Evolutionary conservation across 2,888 invertebrate species (phyloP).

Genomic region (Epirrhoe alternata): DNA sequence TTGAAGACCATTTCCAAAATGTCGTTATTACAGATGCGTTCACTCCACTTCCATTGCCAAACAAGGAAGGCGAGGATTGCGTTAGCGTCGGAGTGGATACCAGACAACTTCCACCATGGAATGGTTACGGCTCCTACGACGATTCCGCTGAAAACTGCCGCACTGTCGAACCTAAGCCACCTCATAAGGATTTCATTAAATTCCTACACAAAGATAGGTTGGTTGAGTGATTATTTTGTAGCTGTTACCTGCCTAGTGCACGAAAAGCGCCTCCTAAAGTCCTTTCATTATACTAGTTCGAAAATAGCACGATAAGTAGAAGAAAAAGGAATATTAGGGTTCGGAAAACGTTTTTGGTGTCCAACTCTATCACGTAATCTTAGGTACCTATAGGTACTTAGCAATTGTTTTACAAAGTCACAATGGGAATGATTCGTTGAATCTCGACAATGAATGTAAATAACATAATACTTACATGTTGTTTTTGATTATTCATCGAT

Average conservation of each 20-base stretch:
- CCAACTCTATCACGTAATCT: too few relatives aligned
- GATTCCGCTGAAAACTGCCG: constrained; percentile 95
- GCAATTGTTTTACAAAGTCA: too few relatives aligned
- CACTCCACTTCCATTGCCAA: constrained; percentile 84
- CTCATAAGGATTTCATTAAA: constrained; percentile 91
- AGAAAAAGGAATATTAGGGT: too few relatives aligned
- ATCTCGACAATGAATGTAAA: too few relatives aligned
- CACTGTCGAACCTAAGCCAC: constrained; percentile 91
- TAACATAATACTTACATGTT: too few relatives aligned
- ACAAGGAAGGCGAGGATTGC: constrained; percentile 58
- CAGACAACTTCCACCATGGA: constrained; percentile 92
- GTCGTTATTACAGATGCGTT: constrained; percentile 83
- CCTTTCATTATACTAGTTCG: too few relatives aligned
- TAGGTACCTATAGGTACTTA: too few relatives aligned
- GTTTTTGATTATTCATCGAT: too few relatives aligned
- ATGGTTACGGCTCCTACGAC: constrained; percentile 95
- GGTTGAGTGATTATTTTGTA: background rate
- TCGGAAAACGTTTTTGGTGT: too few relatives aligned
- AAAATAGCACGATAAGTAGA: too few relatives aligned
- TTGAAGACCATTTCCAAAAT: background rate
- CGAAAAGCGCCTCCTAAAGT: too few relatives aligned
- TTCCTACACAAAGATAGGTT: constrained; percentile 92
- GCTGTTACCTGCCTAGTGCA: background rate
- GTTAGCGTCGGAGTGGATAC: constrained; percentile 63
- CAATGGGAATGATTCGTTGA: too few relatives aligned